A percentile compares a stretch with the other conserved stretches of the same genome.
Conservation (phyloP, 2,113 vertebrate genomes). For the Myocastor coypus region DNA sequence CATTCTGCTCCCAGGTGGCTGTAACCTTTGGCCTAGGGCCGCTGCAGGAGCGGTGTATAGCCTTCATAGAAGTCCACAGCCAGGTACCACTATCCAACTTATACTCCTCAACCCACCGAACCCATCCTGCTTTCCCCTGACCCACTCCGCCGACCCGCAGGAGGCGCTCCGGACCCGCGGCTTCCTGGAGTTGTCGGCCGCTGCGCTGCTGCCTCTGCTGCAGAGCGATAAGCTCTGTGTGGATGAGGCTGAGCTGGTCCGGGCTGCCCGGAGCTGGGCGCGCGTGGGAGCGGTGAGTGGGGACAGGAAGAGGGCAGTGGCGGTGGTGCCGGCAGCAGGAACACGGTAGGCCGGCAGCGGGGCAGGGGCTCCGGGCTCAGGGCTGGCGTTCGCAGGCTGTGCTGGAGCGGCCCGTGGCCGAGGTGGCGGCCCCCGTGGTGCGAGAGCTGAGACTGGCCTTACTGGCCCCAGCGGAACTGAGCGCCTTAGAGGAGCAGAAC, state of each 20-base stretch:
- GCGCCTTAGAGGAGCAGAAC: constrained; percentile 87
- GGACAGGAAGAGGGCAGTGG: background rate
- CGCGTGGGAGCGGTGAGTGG: constrained; percentile 89
- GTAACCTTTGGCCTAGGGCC: constrained; percentile 87
- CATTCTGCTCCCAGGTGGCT: constrained; percentile 82
- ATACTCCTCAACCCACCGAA: background rate
- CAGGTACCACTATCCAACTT: constrained; percentile 75
- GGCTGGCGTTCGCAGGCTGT: constrained; percentile 84
- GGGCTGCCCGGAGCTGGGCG: constrained; percentile 88
- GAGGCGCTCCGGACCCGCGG: constrained; percentile 86
- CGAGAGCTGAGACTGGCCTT: constrained; percentile 87
- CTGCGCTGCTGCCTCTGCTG: constrained; percentile 84
- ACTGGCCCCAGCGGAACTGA: constrained; percentile 87
- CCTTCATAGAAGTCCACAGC: constrained; percentile 86
- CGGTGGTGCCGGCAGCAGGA: background rate
- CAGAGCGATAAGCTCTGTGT: constrained; percentile 84
- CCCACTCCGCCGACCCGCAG: constrained; percentile 70
- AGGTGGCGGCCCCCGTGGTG: constrained; percentile 85
- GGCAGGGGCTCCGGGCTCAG: background rate
- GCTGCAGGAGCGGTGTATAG: constrained; percentile 86
- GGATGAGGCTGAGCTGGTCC: constrained; percentile 87
- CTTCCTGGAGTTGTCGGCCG: constrained; percentile 88
- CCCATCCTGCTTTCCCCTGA: constrained; percentile 15
- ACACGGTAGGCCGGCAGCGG: background rate
- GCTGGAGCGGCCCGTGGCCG: constrained; percentile 82